Conservation (phyloP, 2,888 invertebrate genomes). For the Archips xylosteana region DNA sequence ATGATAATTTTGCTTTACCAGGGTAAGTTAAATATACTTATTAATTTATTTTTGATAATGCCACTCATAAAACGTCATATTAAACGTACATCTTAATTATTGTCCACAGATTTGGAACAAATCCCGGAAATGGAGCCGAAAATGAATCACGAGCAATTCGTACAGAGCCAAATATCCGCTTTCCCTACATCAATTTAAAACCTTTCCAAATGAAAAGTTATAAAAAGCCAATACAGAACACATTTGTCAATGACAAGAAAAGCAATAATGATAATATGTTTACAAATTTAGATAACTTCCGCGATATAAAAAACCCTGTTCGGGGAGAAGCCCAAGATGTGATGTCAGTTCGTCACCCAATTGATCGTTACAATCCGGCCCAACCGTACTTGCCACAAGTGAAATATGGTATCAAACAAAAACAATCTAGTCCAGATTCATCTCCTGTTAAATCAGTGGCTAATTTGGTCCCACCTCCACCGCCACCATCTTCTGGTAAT, state of each 20-base stretch:
- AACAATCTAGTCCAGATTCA: slow-evolving; percentile 58
- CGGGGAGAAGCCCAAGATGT: slow-evolving; percentile 78
- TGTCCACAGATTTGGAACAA: slow-evolving; percentile 71
- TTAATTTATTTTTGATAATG: slow-evolving; percentile 4
- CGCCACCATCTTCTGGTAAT: slow-evolving; percentile 64
- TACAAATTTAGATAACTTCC: slow-evolving; percentile 70
- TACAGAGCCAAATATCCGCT: slow-evolving; percentile 73
- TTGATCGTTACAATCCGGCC: slow-evolving; percentile 82
- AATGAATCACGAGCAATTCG: slow-evolving; percentile 80
- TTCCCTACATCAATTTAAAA: slow-evolving; percentile 78
- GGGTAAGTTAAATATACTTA: slow-evolving; percentile 61
- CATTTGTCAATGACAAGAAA: slow-evolving; percentile 62
- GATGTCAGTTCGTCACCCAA: slow-evolving; percentile 56
- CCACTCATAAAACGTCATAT: not conserved
- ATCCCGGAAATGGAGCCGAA: slow-evolving; percentile 73
- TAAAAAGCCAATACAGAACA: slow-evolving; percentile 57
- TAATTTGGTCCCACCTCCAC: slow-evolving; percentile 64
- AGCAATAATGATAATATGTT: slow-evolving; percentile 63
- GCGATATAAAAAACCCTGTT: slow-evolving; percentile 69
- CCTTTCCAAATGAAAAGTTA: slow-evolving; percentile 75
- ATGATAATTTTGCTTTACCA: slow-evolving; percentile 75
- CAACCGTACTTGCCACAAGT: slow-evolving; percentile 75
- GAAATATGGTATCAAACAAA: slow-evolving; percentile 67
- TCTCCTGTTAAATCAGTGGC: slow-evolving; percentile 61
- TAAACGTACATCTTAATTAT: slow-evolving; percentile 25